Percentiles rank a stretch among this genome's conserved stretches.
These are phyloP conservation scores for Neocrepidodera transversa DNA, from an alignment of 2,888 invertebrate species.

Conservation along the genomic window DNA sequence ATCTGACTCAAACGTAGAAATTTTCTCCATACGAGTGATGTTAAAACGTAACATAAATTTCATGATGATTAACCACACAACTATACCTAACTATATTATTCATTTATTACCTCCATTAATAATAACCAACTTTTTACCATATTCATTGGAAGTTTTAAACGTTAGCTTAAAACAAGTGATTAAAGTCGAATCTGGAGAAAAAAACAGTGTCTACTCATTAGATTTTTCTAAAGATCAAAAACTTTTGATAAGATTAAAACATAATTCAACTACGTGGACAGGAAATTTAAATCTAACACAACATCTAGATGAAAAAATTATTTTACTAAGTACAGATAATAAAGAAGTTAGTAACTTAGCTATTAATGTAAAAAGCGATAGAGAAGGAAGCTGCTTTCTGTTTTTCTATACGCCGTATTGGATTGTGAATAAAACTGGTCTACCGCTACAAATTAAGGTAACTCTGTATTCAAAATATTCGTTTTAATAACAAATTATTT, in stretches of 20 bases:
- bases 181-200: conserved; percentile 76
- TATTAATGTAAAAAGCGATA: conserved; percentile 71
- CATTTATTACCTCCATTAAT: conserved; percentile 77
- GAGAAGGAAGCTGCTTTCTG: conserved; percentile 69
- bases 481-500: conserved; percentile 29
- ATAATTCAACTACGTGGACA: conserved; percentile 75
- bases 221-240: conserved; percentile 68
- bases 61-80: conserved; percentile 48
- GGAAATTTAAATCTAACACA: conserved; percentile 73
- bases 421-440: conserved; percentile 87
- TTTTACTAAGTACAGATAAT: conserved; percentile 65
- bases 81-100: conserved; percentile 76
- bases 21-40: conserved; percentile 72
- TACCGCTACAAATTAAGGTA: conserved; percentile 83
- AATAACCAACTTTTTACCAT: conserved; percentile 79
- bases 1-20: conserved; percentile 65
- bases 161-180: conserved; percentile 58
- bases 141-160: conserved; percentile 69
- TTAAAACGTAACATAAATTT: conserved; percentile 52
- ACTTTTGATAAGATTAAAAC: conserved; percentile 60
- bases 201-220: conserved; percentile 72
- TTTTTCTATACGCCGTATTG: conserved; percentile 83
- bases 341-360: conserved; percentile 73
- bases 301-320: conserved; percentile 66
- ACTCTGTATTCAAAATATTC: conserved; percentile 23